These are phyloP conservation scores for Thysanoteuthis rhombus DNA, from an alignment of 2,888 invertebrate genomes.

Conservation along the genomic window DNA sequence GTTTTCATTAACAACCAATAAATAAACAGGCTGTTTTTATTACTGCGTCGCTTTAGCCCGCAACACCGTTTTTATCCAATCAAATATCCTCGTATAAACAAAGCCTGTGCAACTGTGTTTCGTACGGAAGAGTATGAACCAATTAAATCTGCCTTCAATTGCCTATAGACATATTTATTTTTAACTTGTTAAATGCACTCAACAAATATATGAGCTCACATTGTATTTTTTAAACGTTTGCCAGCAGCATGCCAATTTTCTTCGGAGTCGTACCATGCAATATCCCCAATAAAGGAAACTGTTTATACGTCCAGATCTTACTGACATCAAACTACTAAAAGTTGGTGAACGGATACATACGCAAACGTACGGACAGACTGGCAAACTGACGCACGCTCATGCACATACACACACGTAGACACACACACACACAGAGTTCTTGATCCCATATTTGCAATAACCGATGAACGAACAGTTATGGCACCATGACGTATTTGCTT, in stretches of 20 bases:
- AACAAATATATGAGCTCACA: background rate
- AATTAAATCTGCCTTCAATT: background rate
- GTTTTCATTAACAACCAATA: background rate
- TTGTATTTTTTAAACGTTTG: background rate
- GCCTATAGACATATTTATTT: background rate
- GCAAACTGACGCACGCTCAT: no score
- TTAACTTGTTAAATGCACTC: background rate
- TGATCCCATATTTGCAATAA: no score
- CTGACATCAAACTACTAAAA: no score
- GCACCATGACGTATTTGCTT: no score
- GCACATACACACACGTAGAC: no score
- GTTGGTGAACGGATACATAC: no score
- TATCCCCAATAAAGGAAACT: background rate
- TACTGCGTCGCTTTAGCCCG: no score
- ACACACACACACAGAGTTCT: no score
- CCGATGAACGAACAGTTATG: no score
- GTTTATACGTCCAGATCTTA: no score
- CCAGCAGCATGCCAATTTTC: background rate
- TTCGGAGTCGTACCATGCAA: background rate
- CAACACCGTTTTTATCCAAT: background rate
- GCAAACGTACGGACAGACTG: no score
- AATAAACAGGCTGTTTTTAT: background rate
- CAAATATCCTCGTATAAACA: background rate
- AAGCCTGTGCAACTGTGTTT: background rate
- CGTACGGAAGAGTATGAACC: background rate